Base-by-base conservation (phyloP, 2,888 invertebrate species). In the Elysia crispata region DNA sequence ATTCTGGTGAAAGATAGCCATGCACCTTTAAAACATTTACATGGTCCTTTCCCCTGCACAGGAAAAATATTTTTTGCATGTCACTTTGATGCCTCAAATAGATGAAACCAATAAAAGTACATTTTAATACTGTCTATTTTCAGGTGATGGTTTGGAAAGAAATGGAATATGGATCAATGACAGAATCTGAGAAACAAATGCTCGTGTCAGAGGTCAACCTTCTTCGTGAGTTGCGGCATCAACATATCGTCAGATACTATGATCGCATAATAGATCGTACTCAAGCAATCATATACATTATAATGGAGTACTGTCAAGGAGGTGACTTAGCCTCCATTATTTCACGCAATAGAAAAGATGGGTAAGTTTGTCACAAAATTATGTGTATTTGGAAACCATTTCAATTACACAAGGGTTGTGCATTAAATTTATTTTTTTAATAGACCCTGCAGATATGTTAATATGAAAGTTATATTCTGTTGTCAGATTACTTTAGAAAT, bases 231-330 rank as follows among this genome's bases (percentile, higher is more conserved):
- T 87, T 94, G 76, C 92, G 92, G 76, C 94, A 94, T 89, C 93
- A 93, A 0, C 93, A 94, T 86, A 94, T 94, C 64, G 94, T 94
- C 23, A 92, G 93, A 77, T 94, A 94, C 87, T 93, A 93, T 89
- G 94, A 94, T 84, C 92, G 94, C 79, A 93, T 95, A 78, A 92
- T 94, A 11, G 94, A 94, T 83, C 92, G 94, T 72, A 93, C 93
- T 83, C 93, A 93, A 30, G 93, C 94, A 73, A 94, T 94, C 6
- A 92, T 95, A 15, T 95, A 94, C 86, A 93, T 95, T 49, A 93
- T 95, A 33, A 94, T 94, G 93, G 95, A 95, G 88, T 94, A 93
- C 88, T 95, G 95, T 85, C 93, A 93, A 69, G 94, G 94, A 75
- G 95, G 95, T 8, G 94, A 94, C 89, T 89, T 95, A 8, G 91